Base-by-base conservation (phyloP, 2,797 vertebrate species). In the Eremophila alpestris region DNA sequence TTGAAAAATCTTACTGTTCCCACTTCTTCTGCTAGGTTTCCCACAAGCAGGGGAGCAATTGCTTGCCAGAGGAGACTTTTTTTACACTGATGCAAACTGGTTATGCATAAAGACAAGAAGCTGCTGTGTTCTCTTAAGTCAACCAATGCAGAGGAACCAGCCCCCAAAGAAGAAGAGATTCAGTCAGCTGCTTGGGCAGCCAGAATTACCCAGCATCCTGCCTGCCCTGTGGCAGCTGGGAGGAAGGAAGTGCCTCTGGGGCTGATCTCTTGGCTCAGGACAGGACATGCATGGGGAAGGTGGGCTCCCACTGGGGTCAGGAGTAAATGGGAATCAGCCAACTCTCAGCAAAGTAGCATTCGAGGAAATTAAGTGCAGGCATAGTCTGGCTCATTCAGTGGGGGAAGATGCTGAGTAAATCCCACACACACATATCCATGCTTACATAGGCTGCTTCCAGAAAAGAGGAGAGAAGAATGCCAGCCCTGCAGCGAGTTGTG, bases 101-200 rank as follows among this genome's bases (percentile, higher is more conserved):
- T 46, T 91, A 62, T 69, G 9, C 26, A 34, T 7, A 10, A 13
- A 48, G 48, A 16, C 20, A 27, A 76, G 41, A 73, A 69, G 10
- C 13, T 79, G 7, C 6, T 51, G 29, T 78, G 16, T 40, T 29
- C 62, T 60, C 40, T 12, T 12, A 12, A 58, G 36, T 29, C 46
- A 65, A 34, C 7, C 22, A 40, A 12, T 43, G 30, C 34, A 68
- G 36, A 41, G 18, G 14, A 82, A 65, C 6, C 23, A 85, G 11
- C 5, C 7, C 27, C 4, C 18, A 34, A 19, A 76, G 32, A 32
- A 49, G 26, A 54, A 30, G 32, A 71, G 17, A 10, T 73, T 51
- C 43, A 59, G 34, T 3, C 0, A 0, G 9, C 11, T 90, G 38
- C 14, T 30, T 1, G 0, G 21, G n/a, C 13, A 91, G 11, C 12